Evolutionary conservation across 1,140 invertebrate species (phyloP).

Genomic region (Cydia fagiglandana): DNA sequence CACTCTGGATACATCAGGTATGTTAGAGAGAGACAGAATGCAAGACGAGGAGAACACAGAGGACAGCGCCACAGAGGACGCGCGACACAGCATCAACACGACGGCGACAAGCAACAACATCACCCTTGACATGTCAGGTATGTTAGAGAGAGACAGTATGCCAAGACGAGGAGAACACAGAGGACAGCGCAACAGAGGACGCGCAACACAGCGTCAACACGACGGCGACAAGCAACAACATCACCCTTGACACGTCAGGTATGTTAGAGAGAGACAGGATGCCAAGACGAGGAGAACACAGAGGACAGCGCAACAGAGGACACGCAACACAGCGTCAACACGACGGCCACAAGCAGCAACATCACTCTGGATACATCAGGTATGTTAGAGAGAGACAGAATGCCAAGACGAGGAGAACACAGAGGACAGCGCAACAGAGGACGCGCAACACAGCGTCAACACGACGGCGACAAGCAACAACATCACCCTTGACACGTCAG

Average conservation of each 20-base stretch:
- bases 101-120: constrained; percentile 35
- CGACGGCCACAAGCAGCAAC: constrained; percentile 29
- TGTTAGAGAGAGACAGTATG: background rate
- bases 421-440: constrained; percentile 59
- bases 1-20: constrained; percentile 48
- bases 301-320: no score
- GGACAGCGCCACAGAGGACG: constrained; percentile 58
- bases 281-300: no score
- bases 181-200: no score
- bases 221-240: constrained; percentile 32
- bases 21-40: background rate
- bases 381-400: constrained; percentile 33
- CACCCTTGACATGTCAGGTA: constrained; percentile 48
- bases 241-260: constrained; percentile 49
- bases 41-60: constrained; percentile 41
- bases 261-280: no score
- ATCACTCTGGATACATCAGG: constrained; percentile 47
- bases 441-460: constrained; percentile 48
- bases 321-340: constrained; percentile 40
- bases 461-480: constrained; percentile 32
- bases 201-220: constrained; percentile 41
- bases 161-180: no score
- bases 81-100: constrained; percentile 44
- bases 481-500: constrained; percentile 45
- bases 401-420: constrained; percentile 35